phyloP scores from a whole-genome alignment of 2,113 vertebrate species.

The Lontra canadensis region DNA sequence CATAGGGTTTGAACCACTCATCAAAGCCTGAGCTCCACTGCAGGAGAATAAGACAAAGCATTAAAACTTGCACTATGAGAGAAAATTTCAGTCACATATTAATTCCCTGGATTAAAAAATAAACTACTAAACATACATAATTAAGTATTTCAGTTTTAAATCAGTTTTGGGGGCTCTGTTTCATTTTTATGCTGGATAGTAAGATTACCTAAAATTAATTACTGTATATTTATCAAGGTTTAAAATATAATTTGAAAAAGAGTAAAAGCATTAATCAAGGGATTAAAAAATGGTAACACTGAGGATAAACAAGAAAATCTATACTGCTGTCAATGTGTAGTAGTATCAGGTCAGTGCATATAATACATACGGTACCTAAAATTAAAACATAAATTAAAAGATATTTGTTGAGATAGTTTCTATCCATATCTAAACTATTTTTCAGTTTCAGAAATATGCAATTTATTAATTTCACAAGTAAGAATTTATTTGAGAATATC shows the following conservation, averaged over 20 bases:
- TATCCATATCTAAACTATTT: background rate
- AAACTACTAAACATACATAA: background rate
- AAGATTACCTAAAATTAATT: background rate
- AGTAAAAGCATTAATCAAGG: background rate
- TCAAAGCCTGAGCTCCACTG: constrained; percentile 96
- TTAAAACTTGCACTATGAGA: constrained; percentile 65
- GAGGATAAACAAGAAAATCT: background rate
- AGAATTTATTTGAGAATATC: background rate
- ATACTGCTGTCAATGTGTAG: background rate
- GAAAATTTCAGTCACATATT: background rate
- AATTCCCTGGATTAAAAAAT: background rate
- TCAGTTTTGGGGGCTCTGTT: background rate
- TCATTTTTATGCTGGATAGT: background rate
- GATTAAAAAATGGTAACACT: background rate
- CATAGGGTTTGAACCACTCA: constrained; percentile 95
- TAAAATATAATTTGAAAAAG: background rate
- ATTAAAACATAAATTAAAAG: background rate
- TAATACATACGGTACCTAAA: background rate
- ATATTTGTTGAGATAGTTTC: background rate
- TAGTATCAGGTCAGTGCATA: background rate
- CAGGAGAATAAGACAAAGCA: constrained; percentile 81
- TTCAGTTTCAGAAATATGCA: background rate
- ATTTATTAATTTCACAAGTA: constrained; percentile 40
- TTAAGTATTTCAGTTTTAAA: background rate
- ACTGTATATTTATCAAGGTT: background rate